Base-by-base conservation (phyloP, 1,140 invertebrate genomes). In the Drosophila paulistorum region DNA sequence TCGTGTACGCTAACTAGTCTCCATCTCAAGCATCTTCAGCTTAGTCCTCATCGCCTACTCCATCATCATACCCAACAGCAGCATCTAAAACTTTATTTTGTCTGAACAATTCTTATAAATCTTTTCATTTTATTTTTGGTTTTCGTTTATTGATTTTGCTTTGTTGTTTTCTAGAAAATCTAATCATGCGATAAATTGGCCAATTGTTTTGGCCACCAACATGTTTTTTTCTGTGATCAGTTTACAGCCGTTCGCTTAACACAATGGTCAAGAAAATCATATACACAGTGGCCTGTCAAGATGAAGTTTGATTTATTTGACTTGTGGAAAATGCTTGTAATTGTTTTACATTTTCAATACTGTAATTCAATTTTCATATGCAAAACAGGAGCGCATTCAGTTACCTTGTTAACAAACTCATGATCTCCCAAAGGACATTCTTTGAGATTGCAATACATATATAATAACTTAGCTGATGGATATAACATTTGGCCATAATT, bases 151-250 rank as follows among this genome's bases (percentile, higher is more conserved):
- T 90, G 84, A 87, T 87, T 89, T 85, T 70, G 20, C 14, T 57
- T 51, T 63, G 4, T 26, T 41, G 58, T 71, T 62, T 51, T 62
- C 59, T 61, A 48, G 70, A 84, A 84, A 81, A 89, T 90, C 85
- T 89, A 89, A 89, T 89, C 84, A 89, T 90, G 84, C 84, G 74
- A 90, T 89, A 89, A 89, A 89, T 89, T 89, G 84, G 85, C 84
- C 84, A 89, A 89, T 89, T 89, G 84, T 89, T 84, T 84, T 71
- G 54, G 66, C 62, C 33, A 67, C 14, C 62, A 54, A 26, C 30
- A 35, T 23, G 10, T 48, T n/a, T 45, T 5, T 30, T 30, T 48
- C 14, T 2, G 17, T 7, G 14, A 48, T 39, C 37, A 13, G 37
- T 39, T 39, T 39, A 11, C 0, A 39, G 37, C 37, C 66, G 68